Evolutionary conservation across 1,140 invertebrate species (phyloP), one percentile per base, ranked within the genome.

Genomic region (Zaprionus camerounensis): DNA sequence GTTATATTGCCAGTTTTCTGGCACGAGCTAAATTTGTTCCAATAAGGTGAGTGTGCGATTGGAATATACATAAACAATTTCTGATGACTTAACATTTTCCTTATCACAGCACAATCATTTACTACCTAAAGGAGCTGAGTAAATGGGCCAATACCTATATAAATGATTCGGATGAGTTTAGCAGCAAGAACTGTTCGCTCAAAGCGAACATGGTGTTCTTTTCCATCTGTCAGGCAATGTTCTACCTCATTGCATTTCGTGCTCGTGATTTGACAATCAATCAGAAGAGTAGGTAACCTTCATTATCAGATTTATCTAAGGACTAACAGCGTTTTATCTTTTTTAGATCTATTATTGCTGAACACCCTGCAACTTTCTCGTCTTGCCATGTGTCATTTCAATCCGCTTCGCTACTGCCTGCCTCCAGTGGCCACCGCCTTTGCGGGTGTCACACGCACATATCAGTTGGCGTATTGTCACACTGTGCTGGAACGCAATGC

Each of bases 391-490:
- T 96, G 96, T 84, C 94, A 95, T 65, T 94, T 99, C 71, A 99
- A 99, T 94, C 98, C 98, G 2, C 93, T 99, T 15, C 94, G 95
- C 59, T 94, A 96, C 1, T 98, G 97, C 92, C 94, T 96, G 55
- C 94, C 95, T 1, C 94, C 95, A 17, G 95, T 99, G 22, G 95
- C 96, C 0, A 95, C 96, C 79, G 96, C 96, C 24, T 99, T 99
- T 93, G 96, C 97, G 2, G 95, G 96, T 0, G 94, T 98, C 5
- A 96, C 97, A 1, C 94, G 96, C 78, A 95, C 95, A n/a, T 96
- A 98, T 92, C 98, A 99, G 91, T 93, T 99, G 53, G 97, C 97
- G 5, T 99, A 98, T 93, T 99, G 98, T 93, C 96, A 98, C 92
- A 95, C 97, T 1, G 94, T 99, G 53, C 96, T 99, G 41, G 97